These are phyloP conservation scores for Oeneis ivallda DNA, from an alignment of 2,888 invertebrate genomes.

Conservation along the genomic window DNA sequence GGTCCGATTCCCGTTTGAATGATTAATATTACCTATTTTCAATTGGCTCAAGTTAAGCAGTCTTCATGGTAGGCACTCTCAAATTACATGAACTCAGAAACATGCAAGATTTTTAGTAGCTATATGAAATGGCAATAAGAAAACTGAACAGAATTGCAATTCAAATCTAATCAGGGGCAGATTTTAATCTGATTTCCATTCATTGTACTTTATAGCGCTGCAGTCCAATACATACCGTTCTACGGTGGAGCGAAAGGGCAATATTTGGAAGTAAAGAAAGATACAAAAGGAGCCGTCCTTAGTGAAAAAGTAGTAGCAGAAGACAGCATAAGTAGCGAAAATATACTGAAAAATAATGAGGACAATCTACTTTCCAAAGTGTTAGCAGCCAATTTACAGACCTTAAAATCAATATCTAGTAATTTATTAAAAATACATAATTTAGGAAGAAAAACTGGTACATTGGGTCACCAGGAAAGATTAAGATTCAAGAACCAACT, in stretches of 20 bases:
- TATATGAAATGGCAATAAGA: neutral
- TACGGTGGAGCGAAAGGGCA: conserved; percentile 89
- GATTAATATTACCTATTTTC: neutral
- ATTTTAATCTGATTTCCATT: neutral
- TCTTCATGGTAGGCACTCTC: too few species aligned
- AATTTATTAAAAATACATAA: conserved; percentile 83
- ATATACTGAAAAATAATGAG: conserved; percentile 61
- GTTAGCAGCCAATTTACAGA: conserved; percentile 80
- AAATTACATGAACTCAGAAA: neutral
- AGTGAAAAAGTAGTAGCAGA: conserved; percentile 76
- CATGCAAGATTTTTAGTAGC: neutral
- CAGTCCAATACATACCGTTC: conserved; percentile 81
- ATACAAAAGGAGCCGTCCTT: conserved; percentile 72
- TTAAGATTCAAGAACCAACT: conserved; percentile 81
- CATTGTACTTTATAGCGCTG: conserved; percentile 48
- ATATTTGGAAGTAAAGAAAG: conserved; percentile 82
- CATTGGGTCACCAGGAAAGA: conserved; percentile 78
- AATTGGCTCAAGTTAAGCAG: neutral
- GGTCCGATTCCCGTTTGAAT: neutral
- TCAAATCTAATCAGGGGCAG: neutral
- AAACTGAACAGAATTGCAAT: neutral
- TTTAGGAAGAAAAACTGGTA: conserved; percentile 81
- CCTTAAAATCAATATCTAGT: conserved; percentile 80
- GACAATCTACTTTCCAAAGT: conserved; percentile 70
- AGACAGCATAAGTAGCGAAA: conserved; percentile 69